Conservation (phyloP, 2,888 invertebrate species). For the Leptothorax acervorum region DNA sequence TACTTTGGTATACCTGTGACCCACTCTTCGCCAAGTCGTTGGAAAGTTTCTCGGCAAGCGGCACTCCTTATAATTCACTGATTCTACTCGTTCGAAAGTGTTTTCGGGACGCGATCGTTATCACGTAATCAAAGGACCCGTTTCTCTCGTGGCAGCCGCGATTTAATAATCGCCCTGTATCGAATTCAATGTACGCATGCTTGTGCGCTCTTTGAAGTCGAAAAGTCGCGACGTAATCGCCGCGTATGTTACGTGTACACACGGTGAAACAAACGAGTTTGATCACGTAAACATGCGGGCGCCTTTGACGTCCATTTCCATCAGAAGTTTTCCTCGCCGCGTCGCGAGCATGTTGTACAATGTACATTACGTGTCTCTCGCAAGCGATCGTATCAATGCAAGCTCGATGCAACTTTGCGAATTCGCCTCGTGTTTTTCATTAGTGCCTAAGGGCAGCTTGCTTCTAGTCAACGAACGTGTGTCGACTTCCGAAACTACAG, state of each 20-base stretch:
- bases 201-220: constrained; percentile 26
- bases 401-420: background rate
- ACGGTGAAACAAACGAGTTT: constrained; percentile 10
- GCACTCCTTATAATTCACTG: constrained; percentile 45
- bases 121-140: constrained; percentile 46
- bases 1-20: constrained; percentile 66
- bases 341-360: background rate
- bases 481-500: background rate
- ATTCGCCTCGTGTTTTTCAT: constrained; percentile 17
- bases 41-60: constrained; percentile 58
- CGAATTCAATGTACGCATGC: background rate
- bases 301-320: constrained; percentile 16
- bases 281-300: constrained; percentile 11
- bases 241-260: background rate
- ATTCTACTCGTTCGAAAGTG: constrained; percentile 56
- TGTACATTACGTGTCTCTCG: background rate
- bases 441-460: background rate
- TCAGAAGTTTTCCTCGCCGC: constrained; percentile 16
- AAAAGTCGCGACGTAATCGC: constrained; percentile 17
- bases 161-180: constrained; percentile 19
- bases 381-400: background rate
- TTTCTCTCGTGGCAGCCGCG: background rate
- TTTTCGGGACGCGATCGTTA: constrained; percentile 63
- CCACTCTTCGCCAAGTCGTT: constrained; percentile 61
- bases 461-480: background rate